Conservation (phyloP, 2,113 vertebrate genomes). For the Paramisgurnus dabryanus region DNA sequence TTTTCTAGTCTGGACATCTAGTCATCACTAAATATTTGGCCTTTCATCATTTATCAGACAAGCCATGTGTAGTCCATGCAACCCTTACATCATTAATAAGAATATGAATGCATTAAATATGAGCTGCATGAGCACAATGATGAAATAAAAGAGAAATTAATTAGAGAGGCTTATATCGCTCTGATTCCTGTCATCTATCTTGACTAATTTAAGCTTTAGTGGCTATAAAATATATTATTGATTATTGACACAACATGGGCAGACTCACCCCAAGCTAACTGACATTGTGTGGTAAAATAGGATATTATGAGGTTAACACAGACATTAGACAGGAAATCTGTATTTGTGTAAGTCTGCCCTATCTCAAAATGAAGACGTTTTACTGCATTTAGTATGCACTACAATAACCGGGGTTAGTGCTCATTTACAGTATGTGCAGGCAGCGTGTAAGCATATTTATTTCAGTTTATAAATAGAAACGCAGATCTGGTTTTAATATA, state of each 20-base stretch:
- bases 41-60: neutral
- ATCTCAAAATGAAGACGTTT: neutral
- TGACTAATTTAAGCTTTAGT: neutral
- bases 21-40: neutral
- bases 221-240: neutral
- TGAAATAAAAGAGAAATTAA: neutral
- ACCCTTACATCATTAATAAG: neutral
- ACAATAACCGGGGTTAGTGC: neutral
- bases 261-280: neutral
- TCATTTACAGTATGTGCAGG: constrained; percentile 16
- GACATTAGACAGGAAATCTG: neutral
- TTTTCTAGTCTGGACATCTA: too few species aligned
- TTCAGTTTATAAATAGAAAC: neutral
- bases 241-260: too few species aligned
- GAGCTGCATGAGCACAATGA: too few species aligned
- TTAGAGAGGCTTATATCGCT: neutral
- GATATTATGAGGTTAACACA: too few species aligned
- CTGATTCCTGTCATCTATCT: neutral
- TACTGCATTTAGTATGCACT: neutral
- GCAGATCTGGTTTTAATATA: neutral
- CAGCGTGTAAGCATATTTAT: constrained; percentile 12
- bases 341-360: neutral
- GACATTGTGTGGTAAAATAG: too few species aligned
- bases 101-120: neutral
- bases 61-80: neutral